Evolutionary conservation across 2,797 vertebrate genomes (phyloP), one percentile per base, ranked within the genome.

Genomic region (Ara ararauna): DNA sequence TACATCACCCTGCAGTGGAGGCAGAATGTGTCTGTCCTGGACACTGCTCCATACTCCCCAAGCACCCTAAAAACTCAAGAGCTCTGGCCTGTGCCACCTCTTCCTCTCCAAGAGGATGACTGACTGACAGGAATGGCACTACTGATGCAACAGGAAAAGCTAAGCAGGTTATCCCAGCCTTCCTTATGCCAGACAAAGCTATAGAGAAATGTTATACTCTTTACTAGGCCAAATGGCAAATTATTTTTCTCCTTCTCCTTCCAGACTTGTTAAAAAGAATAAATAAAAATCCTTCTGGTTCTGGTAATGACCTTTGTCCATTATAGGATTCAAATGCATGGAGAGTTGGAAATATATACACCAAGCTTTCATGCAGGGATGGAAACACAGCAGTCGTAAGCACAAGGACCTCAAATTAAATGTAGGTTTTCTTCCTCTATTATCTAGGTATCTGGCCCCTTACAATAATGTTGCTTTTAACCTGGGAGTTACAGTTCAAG

Each of bases 11-110:
- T 11, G 40, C 60, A 27, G 18, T 3, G 36, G 21, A 30, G 36
- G 3, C 1, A 0, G 48, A 61, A 34, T 22, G 32, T 1, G 4
- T 6, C 45, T 13, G 2, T 27, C 23, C 13, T 10, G 54, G 21
- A 13, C 42, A 11, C 48, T 17, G 34, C 48, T 64, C 42, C 19
- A 1, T 4, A 1, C 11, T 47, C n/a, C n/a, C 44, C 16, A 20
- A 9, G 27, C 32, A 50, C 38, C 29, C 17, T 2, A 0, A 47
- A n/a, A 29, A 12, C 66, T 40, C 38, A 47, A 44, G 62, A 40
- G 48, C 61, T 53, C 68, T 32, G 24, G 23, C 19, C 58, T 84
- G 34, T 26, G 51, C 20, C 75, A 34, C 21, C 30, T 45, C 42
- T 34, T 50, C 29, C 42, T 23, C 56, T 61, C 65, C 42, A n/a